Evolutionary conservation across 2,888 invertebrate genomes (phyloP).

Genomic region (Helobdella robusta): DNA sequence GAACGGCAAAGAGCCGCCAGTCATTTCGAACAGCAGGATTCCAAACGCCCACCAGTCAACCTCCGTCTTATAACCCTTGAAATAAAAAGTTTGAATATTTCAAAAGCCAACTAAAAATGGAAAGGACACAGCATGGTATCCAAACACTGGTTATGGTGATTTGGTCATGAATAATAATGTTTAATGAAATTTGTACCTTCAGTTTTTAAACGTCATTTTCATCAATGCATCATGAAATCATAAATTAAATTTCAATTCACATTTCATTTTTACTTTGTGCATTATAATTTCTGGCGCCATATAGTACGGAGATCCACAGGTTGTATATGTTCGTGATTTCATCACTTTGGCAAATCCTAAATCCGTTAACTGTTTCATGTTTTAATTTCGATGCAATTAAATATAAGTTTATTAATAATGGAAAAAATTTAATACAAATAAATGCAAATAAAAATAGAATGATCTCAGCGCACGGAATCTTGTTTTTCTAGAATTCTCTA

Average conservation of each 20-base stretch:
- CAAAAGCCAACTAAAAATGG: background rate
- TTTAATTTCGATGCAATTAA: too few relatives aligned
- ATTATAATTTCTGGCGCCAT: slow-evolving; percentile 24
- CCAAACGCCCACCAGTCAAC: slow-evolving; percentile 27
- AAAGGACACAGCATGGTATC: too few relatives aligned
- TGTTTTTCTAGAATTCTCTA: too few relatives aligned
- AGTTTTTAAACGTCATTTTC: background rate
- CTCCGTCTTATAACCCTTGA: slow-evolving; percentile 17
- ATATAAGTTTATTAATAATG: too few relatives aligned
- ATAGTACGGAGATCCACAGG: slow-evolving; percentile 24
- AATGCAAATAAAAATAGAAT: too few relatives aligned
- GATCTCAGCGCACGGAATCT: too few relatives aligned
- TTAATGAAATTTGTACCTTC: background rate
- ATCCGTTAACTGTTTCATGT: slow-evolving; percentile 5
- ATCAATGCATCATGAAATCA: background rate
- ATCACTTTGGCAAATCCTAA: slow-evolving; percentile 23
- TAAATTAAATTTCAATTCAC: too few relatives aligned
- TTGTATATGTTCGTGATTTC: slow-evolving; percentile 17
- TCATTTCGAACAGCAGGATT: slow-evolving; percentile 21
- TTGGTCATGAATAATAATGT: background rate
- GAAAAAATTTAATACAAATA: too few relatives aligned
- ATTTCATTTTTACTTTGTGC: slow-evolving; percentile 21
- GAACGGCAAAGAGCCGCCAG: slow-evolving; percentile 14
- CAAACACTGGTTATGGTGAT: background rate
- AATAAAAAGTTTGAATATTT: background rate